These are phyloP conservation scores for Brachionus plicatilis DNA, from an alignment of 1,140 invertebrate species.

Conservation along the genomic window DNA sequence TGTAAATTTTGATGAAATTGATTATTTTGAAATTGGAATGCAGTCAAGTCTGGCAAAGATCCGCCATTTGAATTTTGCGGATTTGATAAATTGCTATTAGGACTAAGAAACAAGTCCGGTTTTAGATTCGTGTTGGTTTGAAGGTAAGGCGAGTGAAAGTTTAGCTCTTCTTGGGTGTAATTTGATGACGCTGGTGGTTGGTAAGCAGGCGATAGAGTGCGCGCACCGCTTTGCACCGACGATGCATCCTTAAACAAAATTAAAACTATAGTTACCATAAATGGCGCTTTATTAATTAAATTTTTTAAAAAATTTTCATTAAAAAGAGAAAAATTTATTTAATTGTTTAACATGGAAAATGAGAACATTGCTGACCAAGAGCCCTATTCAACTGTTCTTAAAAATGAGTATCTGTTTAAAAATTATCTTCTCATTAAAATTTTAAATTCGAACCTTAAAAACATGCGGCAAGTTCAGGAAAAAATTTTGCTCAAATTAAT, in stretches of 20 bases:
- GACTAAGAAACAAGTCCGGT: not conserved
- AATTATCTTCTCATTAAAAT: constrained; percentile 6
- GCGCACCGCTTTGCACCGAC: not conserved
- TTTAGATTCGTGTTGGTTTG: not conserved
- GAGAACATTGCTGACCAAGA: not conserved
- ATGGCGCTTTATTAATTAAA: not conserved
- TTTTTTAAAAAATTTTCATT: not conserved
- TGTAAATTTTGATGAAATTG: constrained; percentile 19
- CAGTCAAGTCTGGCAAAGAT: constrained; percentile 28
- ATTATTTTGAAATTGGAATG: constrained; percentile 38
- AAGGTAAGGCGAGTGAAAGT: not conserved
- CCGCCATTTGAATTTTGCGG: constrained; percentile 1
- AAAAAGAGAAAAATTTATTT: not conserved
- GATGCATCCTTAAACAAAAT: not conserved
- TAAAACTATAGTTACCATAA: not conserved
- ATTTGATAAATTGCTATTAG: not conserved
- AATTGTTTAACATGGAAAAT: not conserved
- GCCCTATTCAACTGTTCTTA: not conserved
- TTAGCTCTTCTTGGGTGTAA: not conserved
- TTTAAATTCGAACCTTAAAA: not conserved
- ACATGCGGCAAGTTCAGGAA: not conserved
- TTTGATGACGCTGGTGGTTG: not conserved
- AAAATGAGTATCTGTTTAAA: constrained; percentile 11
- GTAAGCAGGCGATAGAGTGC: not conserved
- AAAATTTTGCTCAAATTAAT: not conserved